phyloP scores from a whole-genome alignment of 2,113 vertebrate genomes.

The Lucifuga dentata region DNA sequence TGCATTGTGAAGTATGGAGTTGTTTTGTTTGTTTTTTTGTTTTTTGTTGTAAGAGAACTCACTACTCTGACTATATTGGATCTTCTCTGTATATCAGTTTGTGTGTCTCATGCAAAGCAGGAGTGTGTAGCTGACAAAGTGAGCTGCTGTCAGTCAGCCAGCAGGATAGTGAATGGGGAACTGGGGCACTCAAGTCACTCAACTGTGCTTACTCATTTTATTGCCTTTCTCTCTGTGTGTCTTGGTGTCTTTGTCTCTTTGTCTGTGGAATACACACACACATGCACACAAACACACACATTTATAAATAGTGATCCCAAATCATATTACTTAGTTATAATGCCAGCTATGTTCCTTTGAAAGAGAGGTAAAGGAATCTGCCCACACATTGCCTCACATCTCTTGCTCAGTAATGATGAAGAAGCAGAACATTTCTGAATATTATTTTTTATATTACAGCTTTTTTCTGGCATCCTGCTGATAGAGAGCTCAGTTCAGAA shows the following conservation, averaged over 20 bases:
- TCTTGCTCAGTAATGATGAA: background rate
- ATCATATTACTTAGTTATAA: slow-evolving; percentile 19
- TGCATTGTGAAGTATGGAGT: background rate
- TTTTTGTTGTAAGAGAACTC: too few species aligned
- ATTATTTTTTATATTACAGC: background rate
- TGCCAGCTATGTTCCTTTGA: slow-evolving; percentile 31
- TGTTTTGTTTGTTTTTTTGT: background rate
- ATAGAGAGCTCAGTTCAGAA: slow-evolving; percentile 10
- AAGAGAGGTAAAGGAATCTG: slow-evolving; percentile 28
- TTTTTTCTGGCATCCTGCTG: slow-evolving; percentile 13
- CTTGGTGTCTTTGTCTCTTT: background rate
- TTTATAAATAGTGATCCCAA: slow-evolving; percentile 15
- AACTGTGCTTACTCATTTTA: background rate
- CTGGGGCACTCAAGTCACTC: background rate
- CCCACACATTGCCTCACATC: slow-evolving; percentile 29
- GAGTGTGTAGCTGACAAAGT: slow-evolving; percentile 21
- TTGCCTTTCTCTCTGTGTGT: background rate
- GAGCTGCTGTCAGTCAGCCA: slow-evolving; percentile 25
- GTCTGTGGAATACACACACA: background rate
- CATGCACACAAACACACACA: background rate
- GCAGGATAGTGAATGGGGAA: slow-evolving; percentile 6
- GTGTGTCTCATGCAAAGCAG: background rate
- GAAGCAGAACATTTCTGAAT: slow-evolving; percentile 31
- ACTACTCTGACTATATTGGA: background rate
- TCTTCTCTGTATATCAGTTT: slow-evolving; percentile 14